Evolutionary conservation across 2,113 vertebrate species (phyloP), one percentile per base, ranked within the genome.

Genomic region (Varanus komodoensis): DNA sequence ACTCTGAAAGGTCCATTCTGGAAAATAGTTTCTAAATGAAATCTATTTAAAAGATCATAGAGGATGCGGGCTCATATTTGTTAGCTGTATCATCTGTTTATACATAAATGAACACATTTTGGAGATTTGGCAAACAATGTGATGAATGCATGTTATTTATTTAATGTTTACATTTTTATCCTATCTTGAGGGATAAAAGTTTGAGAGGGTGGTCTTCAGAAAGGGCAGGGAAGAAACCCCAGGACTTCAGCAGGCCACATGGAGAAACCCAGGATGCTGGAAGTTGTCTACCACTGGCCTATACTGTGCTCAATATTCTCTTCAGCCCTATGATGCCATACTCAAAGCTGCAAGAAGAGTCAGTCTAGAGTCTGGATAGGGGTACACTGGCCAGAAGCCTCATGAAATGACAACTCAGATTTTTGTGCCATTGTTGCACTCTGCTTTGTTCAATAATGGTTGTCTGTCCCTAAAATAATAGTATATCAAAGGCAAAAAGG

Each of bases 331-430:
- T 44, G 77, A 79, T 54, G 44, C 29, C 90, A 86, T 84, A 87
- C 17, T 88, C 88, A 88, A 89, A 78, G 23, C 2, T 29, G 0
- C 69, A 82, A 92, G 82, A 89, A 89, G 52, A 57, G 79, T 68
- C 25, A 89, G 50, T 44, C 69, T 52, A 54, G 12, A 69, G 68
- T 85, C 1, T 7, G 71, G 27, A 38, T 27, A 34, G 50, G 12
- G 27, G 7, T 87, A 61, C 73, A 77, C 15, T 77, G n/a, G 52
- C 21, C 85, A 87, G 29, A 86, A 88, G 57, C 32, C 8, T 90
- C 67, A 48, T 71, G 27, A 32, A 92, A 91, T 68, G 87, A 88
- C 32, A 73, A n/a, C 11, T 85, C 83, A 85, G 67, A 71, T 71
- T 32, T 8, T 75, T 74, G 6, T 4, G 38, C 34, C 25, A 48